Evolutionary conservation across 92 coral and sea anemone species (phyloP), one percentile per base, ranked within the genome.

Genomic region (Chrysogorgia sp.): DNA sequence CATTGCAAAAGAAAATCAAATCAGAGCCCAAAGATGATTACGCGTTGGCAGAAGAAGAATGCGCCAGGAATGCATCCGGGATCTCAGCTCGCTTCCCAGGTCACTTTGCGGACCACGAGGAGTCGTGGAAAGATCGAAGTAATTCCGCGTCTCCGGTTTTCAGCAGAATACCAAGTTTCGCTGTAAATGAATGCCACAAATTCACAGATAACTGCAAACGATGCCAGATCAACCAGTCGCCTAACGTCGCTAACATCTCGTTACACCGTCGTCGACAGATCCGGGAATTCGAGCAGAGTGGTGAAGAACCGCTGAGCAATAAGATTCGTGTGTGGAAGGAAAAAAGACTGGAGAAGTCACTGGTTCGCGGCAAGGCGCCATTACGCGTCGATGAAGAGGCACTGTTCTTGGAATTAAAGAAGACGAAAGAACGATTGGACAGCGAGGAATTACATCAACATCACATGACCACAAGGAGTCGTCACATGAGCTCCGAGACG

Each of bases 241-340:
- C 49, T 9, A 65, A 72, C 25, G 12, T 72, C 30, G 79, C 53
- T 8, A 35, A 34, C 34, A 26, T 22, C 9, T 72, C 79, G 30
- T 37, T 72, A 7, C 79, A 72, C n/a, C 79, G 65, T 32, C 79
- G 79, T 34, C 58, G 79, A 32, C 79, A 72, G 43, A 72, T 72
- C 34, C 64, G 79, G 1, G 79, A 72, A 25, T 72, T 72, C 34
- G 79, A 72, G 23, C 79, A 72, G 45, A 58, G 64, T 13, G 64
- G 65, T 0, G 79, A 72, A 26, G 65, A 72, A 33, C 79, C 79
- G 26, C 25, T 72, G 65, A 33, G 65, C 26, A 72, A 72, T 22
- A 72, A 72, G 61, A 50, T 72, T 34, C 79, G 79, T 1, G 79
- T 31, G 28, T 72, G 79, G 79, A 72, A 72, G 34, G 79, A 72